These are phyloP conservation scores for Dascyllus trimaculatus DNA, from an alignment of 2,113 vertebrate genomes.

Conservation along the genomic window DNA sequence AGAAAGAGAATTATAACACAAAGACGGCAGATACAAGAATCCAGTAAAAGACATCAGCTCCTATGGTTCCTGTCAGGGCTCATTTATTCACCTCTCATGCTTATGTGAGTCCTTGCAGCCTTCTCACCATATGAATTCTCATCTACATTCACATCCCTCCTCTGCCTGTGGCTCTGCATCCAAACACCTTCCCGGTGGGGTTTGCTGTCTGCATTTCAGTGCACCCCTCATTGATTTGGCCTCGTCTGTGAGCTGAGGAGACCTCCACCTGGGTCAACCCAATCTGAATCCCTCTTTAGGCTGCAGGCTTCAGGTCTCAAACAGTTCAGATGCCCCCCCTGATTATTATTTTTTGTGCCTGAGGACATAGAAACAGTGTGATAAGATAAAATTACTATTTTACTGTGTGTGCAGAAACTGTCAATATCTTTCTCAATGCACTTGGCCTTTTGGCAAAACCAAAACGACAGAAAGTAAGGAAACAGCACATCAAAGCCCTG, in stretches of 20 bases:
- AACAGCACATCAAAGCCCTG: constrained; percentile 19
- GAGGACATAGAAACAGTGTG: constrained; percentile 48
- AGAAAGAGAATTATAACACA: neutral
- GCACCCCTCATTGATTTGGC: constrained; percentile 72
- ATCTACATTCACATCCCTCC: constrained; percentile 68
- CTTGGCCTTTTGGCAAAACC: constrained; percentile 27
- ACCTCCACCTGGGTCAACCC: constrained; percentile 61
- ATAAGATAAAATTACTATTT: constrained; percentile 49
- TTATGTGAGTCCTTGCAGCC: constrained; percentile 53
- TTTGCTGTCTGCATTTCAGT: constrained; percentile 65
- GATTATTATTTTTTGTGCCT: constrained; percentile 50
- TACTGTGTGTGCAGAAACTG: constrained; percentile 25
- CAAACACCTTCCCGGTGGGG: constrained; percentile 54
- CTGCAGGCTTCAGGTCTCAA: constrained; percentile 54
- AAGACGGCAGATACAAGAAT: constrained; percentile 20
- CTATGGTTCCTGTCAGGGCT: constrained; percentile 58
- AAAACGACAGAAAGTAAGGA: constrained; percentile 34
- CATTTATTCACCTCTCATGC: constrained; percentile 67
- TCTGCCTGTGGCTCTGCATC: constrained; percentile 65
- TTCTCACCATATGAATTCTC: constrained; percentile 56
- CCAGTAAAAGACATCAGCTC: constrained; percentile 38
- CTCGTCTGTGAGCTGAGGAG: constrained; percentile 58
- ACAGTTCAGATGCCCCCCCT: constrained; percentile 54
- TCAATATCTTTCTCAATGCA: constrained; percentile 20
- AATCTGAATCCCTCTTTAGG: constrained; percentile 60